phyloP scores from a whole-genome alignment of 2,797 vertebrate genomes.

The Malurus leucopterus region DNA sequence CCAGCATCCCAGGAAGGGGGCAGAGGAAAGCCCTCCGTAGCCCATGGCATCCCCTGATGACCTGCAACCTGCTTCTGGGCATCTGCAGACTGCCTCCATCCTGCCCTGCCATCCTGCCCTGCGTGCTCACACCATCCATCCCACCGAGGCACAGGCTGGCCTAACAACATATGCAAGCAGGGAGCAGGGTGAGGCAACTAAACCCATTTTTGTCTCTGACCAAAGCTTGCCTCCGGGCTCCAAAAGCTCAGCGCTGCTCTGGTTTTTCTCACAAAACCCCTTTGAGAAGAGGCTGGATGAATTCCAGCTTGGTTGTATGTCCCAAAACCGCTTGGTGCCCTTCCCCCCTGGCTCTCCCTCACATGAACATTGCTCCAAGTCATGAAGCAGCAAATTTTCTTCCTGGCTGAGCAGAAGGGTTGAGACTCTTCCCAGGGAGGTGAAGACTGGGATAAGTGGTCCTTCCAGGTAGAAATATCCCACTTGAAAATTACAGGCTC shows the following conservation, averaged over 20 bases:
- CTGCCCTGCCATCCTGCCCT: background rate
- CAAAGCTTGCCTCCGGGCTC: background rate
- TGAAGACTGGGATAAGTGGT: background rate
- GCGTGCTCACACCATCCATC: background rate
- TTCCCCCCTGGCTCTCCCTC: background rate
- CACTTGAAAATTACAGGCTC: background rate
- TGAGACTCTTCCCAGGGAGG: background rate
- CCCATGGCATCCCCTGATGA: background rate
- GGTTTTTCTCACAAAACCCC: conserved; percentile 44
- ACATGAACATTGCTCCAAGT: background rate
- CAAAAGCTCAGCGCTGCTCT: background rate
- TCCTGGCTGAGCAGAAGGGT: background rate
- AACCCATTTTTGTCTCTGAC: conserved; percentile 15
- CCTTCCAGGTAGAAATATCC: background rate
- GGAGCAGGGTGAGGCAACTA: background rate
- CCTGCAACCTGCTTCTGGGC: background rate
- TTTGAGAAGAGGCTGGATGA: conserved; percentile 37
- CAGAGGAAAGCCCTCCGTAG: background rate
- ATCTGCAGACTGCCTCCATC: background rate
- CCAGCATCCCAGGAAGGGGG: background rate
- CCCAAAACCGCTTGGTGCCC: background rate
- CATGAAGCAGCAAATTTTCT: conserved; percentile 39
- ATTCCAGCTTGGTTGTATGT: conserved; percentile 11
- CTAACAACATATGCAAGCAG: background rate
- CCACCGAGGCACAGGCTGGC: fast-evolving